Conservation (phyloP, 2,797 vertebrate species). For the Microcaecilia unicolor region DNA sequence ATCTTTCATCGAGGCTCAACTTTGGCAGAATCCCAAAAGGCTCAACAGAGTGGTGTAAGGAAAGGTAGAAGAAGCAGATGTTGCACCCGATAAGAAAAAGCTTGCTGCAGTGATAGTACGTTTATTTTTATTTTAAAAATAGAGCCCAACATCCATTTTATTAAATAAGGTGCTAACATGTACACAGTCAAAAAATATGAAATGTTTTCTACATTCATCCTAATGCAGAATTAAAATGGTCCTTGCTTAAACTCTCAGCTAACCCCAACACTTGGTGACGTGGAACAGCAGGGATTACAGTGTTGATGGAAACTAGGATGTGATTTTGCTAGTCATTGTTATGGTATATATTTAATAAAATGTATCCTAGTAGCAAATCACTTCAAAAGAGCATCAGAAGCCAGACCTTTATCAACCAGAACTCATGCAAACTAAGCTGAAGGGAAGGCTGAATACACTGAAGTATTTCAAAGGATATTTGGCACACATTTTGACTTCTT, state of each 20-base stretch:
- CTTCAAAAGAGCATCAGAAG: conserved; percentile 14
- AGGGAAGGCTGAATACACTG: conserved; percentile 12
- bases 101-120: too few species aligned
- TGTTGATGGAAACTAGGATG: too few species aligned
- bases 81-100: too few species aligned
- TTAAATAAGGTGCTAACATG: conserved; percentile 29
- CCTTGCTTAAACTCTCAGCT: conserved; percentile 15
- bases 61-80: too few species aligned
- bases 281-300: conserved; percentile 2
- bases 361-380: conserved; percentile 5
- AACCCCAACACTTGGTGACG: conserved; percentile 9
- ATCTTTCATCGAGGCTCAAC: too few species aligned
- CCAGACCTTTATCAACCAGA: conserved; percentile 13
- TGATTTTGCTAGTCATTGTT: too few species aligned
- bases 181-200: too few species aligned
- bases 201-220: too few species aligned
- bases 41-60: too few species aligned
- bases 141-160: conserved; percentile 31
- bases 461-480: conserved; percentile 2
- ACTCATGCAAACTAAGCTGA: conserved; percentile 19
- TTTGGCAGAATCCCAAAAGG: too few species aligned
- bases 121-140: conserved; percentile 47
- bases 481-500: conserved; percentile 12
- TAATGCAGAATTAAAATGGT: conserved; percentile 8
- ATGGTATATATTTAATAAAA: too few species aligned